Base-by-base conservation (phyloP, 2,888 invertebrate genomes). In the Leptogaster cylindrica region DNA sequence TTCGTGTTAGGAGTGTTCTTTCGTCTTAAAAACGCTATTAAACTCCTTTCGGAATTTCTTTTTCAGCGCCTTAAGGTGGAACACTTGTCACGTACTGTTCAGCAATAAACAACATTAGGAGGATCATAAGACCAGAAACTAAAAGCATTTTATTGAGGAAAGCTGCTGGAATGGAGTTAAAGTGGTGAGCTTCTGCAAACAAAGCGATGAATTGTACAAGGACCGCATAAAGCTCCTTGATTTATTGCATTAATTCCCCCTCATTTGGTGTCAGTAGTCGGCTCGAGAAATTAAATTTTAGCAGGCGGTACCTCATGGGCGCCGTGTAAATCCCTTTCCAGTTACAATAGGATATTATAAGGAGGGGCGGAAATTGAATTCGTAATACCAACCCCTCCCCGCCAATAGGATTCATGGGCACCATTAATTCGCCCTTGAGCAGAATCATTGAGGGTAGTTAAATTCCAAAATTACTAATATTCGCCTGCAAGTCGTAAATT, bases 31-130 rank as follows among this genome's bases (percentile, higher is more conserved):
- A 52, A 33, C 52, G 33, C 52, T 52, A 52, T 52, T 52, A 52
- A 31, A 52, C 52, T 52, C 33, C 20, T 52, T 52, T 52, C 28
- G 50, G 10, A 50, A 50, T 50, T 50, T 50, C 50, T 50, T 50
- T 28, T 50, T 50, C 50, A 50, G 25, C 50, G 50, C 28, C 20
- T 55, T 23, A 23, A 55, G 31, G 55, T 31, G 55, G 36, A 20
- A 36, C 55, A 55, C 55, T 55, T 55, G 55, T 55, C 58, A 58
- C 58, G 39, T 58, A 58, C 58, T 20, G 39, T 39, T 31, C 39
- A 18, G 58, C 27, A 12, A 58, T 58, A 58, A 58, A 58, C 39
- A 58, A 39, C 58, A 12, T 41, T 23, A 23, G 41, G 55, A 20
- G 39, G 41, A 39, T 41, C 16, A 36, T 41, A 58, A 41, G 14